Conservation (phyloP, 1,140 invertebrate species). For the Aphis gossypii region DNA sequence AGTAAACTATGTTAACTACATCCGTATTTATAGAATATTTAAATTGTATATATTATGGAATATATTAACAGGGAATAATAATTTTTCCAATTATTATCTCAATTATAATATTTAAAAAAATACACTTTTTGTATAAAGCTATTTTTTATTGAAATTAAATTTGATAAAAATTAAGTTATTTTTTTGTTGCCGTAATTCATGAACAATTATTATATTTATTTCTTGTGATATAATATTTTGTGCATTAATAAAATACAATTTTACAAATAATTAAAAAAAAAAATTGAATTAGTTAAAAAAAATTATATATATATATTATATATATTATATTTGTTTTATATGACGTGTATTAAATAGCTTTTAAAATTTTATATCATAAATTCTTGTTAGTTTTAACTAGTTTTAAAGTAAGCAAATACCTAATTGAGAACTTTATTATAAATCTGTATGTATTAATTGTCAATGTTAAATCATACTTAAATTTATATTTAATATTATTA, state of each 20-base stretch:
- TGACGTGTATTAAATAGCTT: neutral
- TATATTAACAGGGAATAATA: neutral
- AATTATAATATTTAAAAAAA: neutral
- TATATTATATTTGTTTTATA: neutral
- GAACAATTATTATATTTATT: neutral
- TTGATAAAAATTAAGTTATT: neutral
- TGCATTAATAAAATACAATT: neutral
- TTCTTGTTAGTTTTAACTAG: neutral
- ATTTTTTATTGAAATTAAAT: neutral
- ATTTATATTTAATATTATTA: too few relatives aligned
- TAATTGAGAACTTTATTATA: neutral
- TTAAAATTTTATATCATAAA: neutral
- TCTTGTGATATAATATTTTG: neutral
- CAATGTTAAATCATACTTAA: neutral
- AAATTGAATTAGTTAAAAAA: neutral
- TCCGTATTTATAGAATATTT: conserved; percentile 27
- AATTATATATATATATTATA: neutral
- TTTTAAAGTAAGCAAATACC: neutral
- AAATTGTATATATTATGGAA: neutral
- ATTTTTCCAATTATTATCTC: neutral
- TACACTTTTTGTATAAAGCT: fast-evolving
- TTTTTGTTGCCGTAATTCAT: neutral
- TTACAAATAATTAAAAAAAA: too few relatives aligned
- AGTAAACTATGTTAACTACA: neutral
- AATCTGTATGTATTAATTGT: neutral